Percentiles rank a stretch among this genome's conserved stretches.
These are phyloP conservation scores for Siniperca chuatsi DNA, from an alignment of 2,113 vertebrate species.

Conservation along the genomic window DNA sequence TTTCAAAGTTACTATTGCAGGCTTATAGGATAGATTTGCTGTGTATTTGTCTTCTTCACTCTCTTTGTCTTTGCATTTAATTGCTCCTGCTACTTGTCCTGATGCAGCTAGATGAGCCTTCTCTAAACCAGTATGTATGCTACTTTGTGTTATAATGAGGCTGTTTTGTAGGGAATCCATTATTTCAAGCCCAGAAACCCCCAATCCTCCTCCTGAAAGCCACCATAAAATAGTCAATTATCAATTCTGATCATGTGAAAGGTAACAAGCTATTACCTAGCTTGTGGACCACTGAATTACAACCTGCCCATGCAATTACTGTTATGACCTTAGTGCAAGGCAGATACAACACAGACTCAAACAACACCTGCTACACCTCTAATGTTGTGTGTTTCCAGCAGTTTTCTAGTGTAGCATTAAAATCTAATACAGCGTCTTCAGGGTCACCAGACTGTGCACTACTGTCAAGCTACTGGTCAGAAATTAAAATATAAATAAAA, in stretches of 20 bases:
- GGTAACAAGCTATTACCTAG: neutral
- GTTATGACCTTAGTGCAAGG: neutral
- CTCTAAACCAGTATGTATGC: slow-evolving; percentile 39
- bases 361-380: neutral
- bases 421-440: neutral
- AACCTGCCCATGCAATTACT: slow-evolving; percentile 10
- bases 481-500: neutral
- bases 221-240: neutral
- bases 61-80: neutral
- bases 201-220: neutral
- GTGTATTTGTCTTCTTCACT: neutral
- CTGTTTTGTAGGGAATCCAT: slow-evolving; percentile 43
- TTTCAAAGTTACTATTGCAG: neutral
- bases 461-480: neutral
- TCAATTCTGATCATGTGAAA: neutral
- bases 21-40: neutral
- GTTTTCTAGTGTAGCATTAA: neutral
- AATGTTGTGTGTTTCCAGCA: neutral
- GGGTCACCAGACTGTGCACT: neutral
- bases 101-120: slow-evolving; percentile 10
- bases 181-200: slow-evolving; percentile 30
- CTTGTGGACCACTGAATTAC: neutral
- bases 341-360: neutral
- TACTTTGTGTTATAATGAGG: slow-evolving; percentile 38
- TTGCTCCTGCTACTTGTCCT: neutral